Conservation (phyloP, 30 jellyfish, hydroid and myxozoan species). For the Cassiopea andromeda region DNA sequence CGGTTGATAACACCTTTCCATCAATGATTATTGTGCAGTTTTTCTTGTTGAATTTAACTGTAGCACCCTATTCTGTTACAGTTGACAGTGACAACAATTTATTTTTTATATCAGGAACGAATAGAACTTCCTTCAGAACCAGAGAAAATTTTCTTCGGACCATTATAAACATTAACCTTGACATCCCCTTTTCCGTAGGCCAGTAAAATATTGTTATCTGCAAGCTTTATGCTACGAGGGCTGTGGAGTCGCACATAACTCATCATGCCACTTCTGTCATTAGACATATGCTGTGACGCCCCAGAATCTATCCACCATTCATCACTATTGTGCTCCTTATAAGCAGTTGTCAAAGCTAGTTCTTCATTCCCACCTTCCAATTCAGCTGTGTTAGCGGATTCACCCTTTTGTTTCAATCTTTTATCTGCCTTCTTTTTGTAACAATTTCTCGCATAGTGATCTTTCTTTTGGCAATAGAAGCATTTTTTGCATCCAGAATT, state of each 20-base stretch:
- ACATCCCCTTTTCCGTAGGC: not conserved
- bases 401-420: constrained; percentile 1
- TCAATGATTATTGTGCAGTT: too few relatives aligned
- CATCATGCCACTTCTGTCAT: too few relatives aligned
- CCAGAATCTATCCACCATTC: constrained; percentile 64
- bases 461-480: too few relatives aligned
- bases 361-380: not conserved
- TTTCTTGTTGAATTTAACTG: not conserved
- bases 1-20: not conserved
- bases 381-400: not conserved
- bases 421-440: constrained; percentile 44
- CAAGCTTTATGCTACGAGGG: constrained; percentile 4
- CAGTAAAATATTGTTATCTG: not conserved
- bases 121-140: not conserved
- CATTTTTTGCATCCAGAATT: too few relatives aligned
- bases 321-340: not conserved
- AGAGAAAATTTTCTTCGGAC: not conserved
- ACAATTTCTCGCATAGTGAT: too few relatives aligned
- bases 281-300: constrained; percentile 48
- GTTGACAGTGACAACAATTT: too few relatives aligned
- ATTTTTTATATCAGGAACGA: too few relatives aligned
- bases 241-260: constrained; percentile 9
- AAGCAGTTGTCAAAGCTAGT: not conserved
- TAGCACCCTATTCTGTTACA: constrained; percentile 17
- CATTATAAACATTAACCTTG: not conserved